Percentiles rank a stretch among this genome's conserved stretches.
These are phyloP conservation scores for Schmidtea mediterranea DNA, from an alignment of 1,140 invertebrate genomes.

Conservation along the genomic window DNA sequence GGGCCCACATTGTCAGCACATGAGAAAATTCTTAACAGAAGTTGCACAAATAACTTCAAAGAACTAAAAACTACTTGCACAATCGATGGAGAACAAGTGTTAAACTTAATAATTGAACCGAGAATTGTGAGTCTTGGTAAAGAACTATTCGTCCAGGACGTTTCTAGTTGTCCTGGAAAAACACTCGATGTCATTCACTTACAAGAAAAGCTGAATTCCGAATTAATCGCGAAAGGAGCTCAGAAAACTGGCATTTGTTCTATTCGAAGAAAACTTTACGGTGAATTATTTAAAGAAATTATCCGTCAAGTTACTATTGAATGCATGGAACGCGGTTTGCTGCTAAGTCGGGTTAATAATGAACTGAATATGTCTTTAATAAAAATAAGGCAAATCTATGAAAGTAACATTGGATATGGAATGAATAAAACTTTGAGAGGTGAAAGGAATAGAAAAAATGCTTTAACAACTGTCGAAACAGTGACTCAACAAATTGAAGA, in stretches of 20 bases:
- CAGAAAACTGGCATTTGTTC: conserved; percentile 75
- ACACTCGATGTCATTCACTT: conserved; percentile 62
- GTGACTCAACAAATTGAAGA: no score
- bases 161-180: conserved; percentile 65
- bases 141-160: conserved; percentile 28
- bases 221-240: conserved; percentile 53
- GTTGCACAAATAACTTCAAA: no score
- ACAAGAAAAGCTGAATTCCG: conserved; percentile 61
- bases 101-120: neutral
- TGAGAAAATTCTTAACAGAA: no score
- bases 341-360: conserved; percentile 64
- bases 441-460: no score
- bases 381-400: conserved; percentile 73
- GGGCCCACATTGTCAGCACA: no score
- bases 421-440: conserved; percentile 61
- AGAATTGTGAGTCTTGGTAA: conserved; percentile 50
- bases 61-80: no score
- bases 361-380: conserved; percentile 81
- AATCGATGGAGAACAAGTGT: no score
- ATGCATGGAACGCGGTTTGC: conserved; percentile 73
- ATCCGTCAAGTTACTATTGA: conserved; percentile 83
- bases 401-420: conserved; percentile 84
- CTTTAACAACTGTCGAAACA: no score
- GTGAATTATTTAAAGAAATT: conserved; percentile 71
- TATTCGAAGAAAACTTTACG: conserved; percentile 55